Base-by-base conservation (phyloP, 2,797 vertebrate genomes). In the Danio aesculapii region DNA sequence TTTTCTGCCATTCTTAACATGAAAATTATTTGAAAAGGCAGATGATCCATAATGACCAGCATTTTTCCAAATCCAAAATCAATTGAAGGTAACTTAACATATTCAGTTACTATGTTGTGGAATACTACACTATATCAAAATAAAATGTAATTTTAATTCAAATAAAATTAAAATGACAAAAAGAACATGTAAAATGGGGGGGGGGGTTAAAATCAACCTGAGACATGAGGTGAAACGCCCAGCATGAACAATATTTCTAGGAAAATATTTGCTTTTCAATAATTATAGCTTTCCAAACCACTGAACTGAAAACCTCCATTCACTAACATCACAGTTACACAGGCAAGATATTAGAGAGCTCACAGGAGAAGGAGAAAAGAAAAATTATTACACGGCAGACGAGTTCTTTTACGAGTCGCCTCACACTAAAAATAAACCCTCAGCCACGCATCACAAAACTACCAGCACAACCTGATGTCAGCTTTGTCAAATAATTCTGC, bases 401-500 rank as follows among this genome's bases (percentile, higher is more conserved):
- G 5, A 44, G 50, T 67, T 77, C 19, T 46, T 55, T 52, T 57
- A 16, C 1, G 39, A 76, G 39, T 47, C 62, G 0, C 61, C 52
- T 74, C 17, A 6, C 43, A 30, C 52, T 46, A 9, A 77, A 77
- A 68, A 77, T 76, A 76, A 77, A 47, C 43, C 63, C 52, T 47
- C 41, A 77, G 49, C n/a, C 62, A 47, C 50, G 19, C 63, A 77
- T 77, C 50, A 16, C 41, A 77, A 53, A 53, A 30, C 50, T 57
- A 46, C 41, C 50, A 49, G 47, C 7, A 41, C 62, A 66, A 30
- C 63, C 50, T 39, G 47, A 75, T 75, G 73, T 75, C 62, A 58
- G 63, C 76, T 82, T 55, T 66, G 76, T 72, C 62, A 77, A 73
- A 75, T 57, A 69, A 72, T 43, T 55, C 57, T 53, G 55, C 57